A percentile compares a stretch with the other conserved stretches of the same genome.
These are phyloP conservation scores for Notospermus geniculatus DNA, from an alignment of 1,140 invertebrate genomes.

Conservation along the genomic window DNA sequence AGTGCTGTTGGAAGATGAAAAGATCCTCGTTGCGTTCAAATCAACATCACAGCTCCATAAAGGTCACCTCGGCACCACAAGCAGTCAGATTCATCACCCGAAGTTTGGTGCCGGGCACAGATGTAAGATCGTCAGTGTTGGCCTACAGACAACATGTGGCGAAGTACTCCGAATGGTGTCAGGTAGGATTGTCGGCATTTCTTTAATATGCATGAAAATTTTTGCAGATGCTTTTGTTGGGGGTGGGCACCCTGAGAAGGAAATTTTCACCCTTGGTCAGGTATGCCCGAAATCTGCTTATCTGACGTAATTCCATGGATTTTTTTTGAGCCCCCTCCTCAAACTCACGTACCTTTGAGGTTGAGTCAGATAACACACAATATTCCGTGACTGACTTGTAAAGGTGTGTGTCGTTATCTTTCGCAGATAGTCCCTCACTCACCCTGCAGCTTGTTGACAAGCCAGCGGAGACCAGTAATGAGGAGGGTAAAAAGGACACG, in stretches of 20 bases:
- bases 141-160: slow-evolving; percentile 69
- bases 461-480: slow-evolving; percentile 31
- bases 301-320: too few species aligned
- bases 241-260: too few species aligned
- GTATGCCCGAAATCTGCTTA: too few species aligned
- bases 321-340: too few species aligned
- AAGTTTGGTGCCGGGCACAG: slow-evolving; percentile 59
- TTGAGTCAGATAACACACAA: too few species aligned
- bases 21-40: slow-evolving; percentile 68
- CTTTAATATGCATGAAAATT: too few species aligned
- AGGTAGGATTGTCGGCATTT: slow-evolving; percentile 49
- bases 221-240: too few species aligned
- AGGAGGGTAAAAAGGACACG: slow-evolving; percentile 45
- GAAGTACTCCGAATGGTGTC: slow-evolving; percentile 63
- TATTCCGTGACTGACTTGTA: too few species aligned
- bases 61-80: slow-evolving; percentile 24
- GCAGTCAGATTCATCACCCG: slow-evolving; percentile 45
- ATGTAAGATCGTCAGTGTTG: slow-evolving; percentile 69
- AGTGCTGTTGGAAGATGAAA: slow-evolving; percentile 81
- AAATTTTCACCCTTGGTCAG: too few species aligned
- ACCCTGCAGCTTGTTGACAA: slow-evolving; percentile 35
- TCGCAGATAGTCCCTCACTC: slow-evolving; percentile 32
- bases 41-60: slow-evolving; percentile 22
- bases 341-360: too few species aligned
- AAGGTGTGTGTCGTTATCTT: too few species aligned